Conservation (phyloP, 2,888 invertebrate genomes). For the Athrips mouffetella region DNA sequence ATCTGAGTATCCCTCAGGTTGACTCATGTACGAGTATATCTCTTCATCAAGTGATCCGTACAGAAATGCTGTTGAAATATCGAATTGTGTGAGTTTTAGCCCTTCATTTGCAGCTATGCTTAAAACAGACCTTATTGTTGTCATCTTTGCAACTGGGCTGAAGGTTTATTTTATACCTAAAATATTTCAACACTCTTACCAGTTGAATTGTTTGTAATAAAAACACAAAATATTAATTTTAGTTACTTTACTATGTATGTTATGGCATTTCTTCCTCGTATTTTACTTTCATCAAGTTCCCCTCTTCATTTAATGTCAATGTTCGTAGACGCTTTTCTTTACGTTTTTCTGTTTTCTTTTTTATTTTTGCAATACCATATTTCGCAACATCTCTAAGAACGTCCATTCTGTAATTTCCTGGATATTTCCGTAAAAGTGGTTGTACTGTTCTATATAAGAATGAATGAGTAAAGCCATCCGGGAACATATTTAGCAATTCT, state of each 20-base stretch:
- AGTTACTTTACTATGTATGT: neutral
- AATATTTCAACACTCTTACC: too few relatives aligned
- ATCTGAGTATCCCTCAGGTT: too few relatives aligned
- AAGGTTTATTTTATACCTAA: too few relatives aligned
- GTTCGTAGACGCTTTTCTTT: conserved; percentile 42
- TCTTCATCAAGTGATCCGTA: too few relatives aligned
- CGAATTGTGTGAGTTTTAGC: too few relatives aligned
- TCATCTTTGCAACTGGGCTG: too few relatives aligned
- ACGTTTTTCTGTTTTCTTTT: conserved; percentile 26
- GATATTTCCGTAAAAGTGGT: conserved; percentile 25
- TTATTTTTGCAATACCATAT: conserved; percentile 31
- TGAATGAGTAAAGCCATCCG: conserved; percentile 50
- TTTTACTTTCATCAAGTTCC: conserved; percentile 35
- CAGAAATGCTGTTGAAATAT: too few relatives aligned
- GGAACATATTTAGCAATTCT: conserved; percentile 45
- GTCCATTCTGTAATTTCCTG: conserved; percentile 32
- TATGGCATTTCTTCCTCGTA: conserved; percentile 21
- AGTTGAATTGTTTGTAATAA: too few relatives aligned
- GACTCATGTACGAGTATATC: too few relatives aligned
- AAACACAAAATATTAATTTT: too few relatives aligned
- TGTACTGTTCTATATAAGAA: conserved; percentile 44
- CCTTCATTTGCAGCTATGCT: too few relatives aligned
- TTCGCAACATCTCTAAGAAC: conserved; percentile 43
- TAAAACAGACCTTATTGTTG: too few relatives aligned
- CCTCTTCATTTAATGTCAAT: conserved; percentile 41